These are phyloP conservation scores for Danio aesculapii DNA, from an alignment of 2,797 vertebrate species.

Conservation along the genomic window DNA sequence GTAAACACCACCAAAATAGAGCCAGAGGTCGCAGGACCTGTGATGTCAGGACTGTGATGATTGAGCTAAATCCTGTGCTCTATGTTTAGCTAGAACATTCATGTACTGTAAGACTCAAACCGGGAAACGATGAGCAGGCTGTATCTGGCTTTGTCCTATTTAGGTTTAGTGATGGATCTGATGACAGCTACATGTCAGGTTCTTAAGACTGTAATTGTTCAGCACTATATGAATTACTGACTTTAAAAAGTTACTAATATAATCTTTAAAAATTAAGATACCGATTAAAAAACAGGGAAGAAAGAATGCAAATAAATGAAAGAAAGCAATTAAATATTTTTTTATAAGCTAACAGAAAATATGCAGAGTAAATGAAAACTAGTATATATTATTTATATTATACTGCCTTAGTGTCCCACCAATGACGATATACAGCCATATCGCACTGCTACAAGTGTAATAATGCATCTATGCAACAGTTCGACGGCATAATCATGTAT, in stretches of 20 bases:
- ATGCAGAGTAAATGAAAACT: too few species aligned
- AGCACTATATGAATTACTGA: neutral
- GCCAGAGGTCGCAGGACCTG: slow-evolving; percentile 29
- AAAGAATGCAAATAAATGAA: neutral
- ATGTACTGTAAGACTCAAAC: slow-evolving; percentile 30
- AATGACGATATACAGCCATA: too few species aligned
- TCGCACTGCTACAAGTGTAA: too few species aligned
- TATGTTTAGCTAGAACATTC: slow-evolving; percentile 54
- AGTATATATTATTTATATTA: too few species aligned
- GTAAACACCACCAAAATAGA: slow-evolving; percentile 56
- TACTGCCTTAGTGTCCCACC: too few species aligned
- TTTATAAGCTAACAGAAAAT: neutral
- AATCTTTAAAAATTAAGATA: too few species aligned
- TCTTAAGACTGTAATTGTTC: neutral
- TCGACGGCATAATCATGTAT: too few species aligned
- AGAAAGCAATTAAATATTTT: too few species aligned
- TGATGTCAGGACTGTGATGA: slow-evolving; percentile 35
- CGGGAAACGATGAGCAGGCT: slow-evolving; percentile 50
- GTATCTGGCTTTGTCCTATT: slow-evolving; percentile 34
- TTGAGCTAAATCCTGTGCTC: slow-evolving; percentile 44
- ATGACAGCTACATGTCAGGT: neutral
- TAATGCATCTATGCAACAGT: too few species aligned
- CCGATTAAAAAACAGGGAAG: too few species aligned
- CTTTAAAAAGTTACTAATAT: too few species aligned
- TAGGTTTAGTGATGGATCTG: neutral